A percentile compares a stretch with the other conserved stretches of the same genome.
Conservation (phyloP, 1,140 invertebrate genomes). For the Drosophila watanabei region DNA sequence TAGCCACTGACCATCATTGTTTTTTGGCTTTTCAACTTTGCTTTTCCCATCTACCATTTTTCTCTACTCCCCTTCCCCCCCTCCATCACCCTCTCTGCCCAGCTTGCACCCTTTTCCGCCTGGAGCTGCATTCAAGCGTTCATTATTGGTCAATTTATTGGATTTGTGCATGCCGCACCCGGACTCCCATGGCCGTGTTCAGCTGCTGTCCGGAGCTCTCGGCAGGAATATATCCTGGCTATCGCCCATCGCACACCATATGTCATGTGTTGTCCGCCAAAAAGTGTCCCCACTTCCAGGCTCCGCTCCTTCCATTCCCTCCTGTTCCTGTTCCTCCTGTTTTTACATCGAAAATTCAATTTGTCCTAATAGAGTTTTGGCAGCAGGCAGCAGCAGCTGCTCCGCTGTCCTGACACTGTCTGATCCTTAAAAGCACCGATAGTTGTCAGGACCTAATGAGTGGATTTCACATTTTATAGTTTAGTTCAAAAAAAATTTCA, state of each 20-base stretch:
- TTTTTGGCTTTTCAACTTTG: constrained; percentile 81
- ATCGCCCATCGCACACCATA: constrained; percentile 57
- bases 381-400: constrained; percentile 21
- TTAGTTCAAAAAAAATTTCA: background rate
- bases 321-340: constrained; percentile 17
- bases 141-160: constrained; percentile 85
- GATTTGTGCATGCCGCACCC: constrained; percentile 74
- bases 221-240: background rate
- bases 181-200: constrained; percentile 14
- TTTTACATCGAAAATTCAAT: constrained; percentile 77
- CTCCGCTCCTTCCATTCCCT: background rate
- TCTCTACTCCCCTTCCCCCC: too few relatives aligned
- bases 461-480: background rate
- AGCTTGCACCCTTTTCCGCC: constrained; percentile 7
- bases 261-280: constrained; percentile 64
- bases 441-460: constrained; percentile 1
- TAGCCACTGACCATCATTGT: constrained; percentile 74
- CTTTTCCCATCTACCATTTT: background rate
- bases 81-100: background rate
- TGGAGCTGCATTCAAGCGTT: constrained; percentile 72
- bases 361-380: constrained; percentile 75
- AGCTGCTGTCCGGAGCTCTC: constrained; percentile 4
- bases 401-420: background rate
- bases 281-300: background rate
- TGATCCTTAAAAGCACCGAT: background rate